Evolutionary conservation across 2,797 vertebrate genomes (phyloP).

Genomic region (Schizopygopsis pylzovi): DNA sequence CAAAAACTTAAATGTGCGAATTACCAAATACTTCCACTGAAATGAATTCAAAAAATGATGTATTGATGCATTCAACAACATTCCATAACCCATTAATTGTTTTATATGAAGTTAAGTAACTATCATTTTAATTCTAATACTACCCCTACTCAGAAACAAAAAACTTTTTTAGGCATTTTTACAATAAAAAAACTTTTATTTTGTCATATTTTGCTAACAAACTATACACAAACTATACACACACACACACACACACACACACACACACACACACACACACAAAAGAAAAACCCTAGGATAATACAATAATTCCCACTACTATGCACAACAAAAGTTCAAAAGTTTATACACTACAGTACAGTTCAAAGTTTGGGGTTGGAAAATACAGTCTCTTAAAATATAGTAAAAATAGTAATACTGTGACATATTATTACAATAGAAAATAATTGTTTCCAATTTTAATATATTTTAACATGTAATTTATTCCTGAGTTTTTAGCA

Average conservation of each 20-base stretch:
- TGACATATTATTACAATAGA: not conserved
- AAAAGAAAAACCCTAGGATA: not conserved
- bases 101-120: not conserved
- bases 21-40: not conserved
- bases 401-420: not conserved
- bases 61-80: not conserved
- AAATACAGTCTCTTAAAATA: not conserved
- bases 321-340: not conserved
- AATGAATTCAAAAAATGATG: not conserved
- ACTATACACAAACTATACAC: no score
- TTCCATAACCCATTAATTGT: not conserved
- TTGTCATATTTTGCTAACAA: not conserved
- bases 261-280: no score
- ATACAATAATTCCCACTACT: not conserved
- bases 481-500: not conserved
- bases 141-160: not conserved
- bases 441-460: not conserved
- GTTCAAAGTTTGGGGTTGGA: not conserved
- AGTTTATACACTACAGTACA: not conserved
- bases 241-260: no score
- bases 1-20: not conserved
- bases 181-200: not conserved
- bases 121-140: not conserved
- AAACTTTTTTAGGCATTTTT: not conserved
- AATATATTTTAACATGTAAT: not conserved